phyloP scores from a whole-genome alignment of 2,888 invertebrate species.

The Euproctis similis region DNA sequence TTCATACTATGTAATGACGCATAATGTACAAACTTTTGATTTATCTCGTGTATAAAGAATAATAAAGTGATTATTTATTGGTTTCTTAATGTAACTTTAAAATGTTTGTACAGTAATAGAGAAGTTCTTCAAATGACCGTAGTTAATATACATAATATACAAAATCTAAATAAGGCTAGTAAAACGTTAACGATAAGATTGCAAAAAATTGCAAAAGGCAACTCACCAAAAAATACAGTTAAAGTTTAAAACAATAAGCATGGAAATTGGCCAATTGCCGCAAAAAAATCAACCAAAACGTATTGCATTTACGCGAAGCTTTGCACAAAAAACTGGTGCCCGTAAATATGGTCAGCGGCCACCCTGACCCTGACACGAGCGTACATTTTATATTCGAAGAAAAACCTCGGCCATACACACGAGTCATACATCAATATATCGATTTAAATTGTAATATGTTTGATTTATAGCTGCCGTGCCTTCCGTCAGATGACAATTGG shows the following conservation, averaged over 20 bases:
- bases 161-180: constrained; percentile 1
- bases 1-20: no score
- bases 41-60: no score
- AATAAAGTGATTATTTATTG: no score
- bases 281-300: constrained; percentile 20
- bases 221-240: constrained; percentile 1
- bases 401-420: constrained; percentile 21
- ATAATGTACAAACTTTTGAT: no score
- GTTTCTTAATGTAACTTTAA: no score
- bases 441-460: constrained; percentile 46
- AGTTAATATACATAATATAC: constrained; percentile 1
- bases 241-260: constrained; percentile 20
- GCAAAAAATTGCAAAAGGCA: constrained; percentile 3
- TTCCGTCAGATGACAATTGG: constrained; percentile 36
- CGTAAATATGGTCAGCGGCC: constrained; percentile 24
- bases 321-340: constrained; percentile 27
- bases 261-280: constrained; percentile 14
- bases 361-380: constrained; percentile 31
- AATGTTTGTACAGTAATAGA: no score
- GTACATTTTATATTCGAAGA: constrained; percentile 34
- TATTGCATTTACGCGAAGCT: constrained; percentile 21
- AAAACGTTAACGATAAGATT: constrained; percentile 2
- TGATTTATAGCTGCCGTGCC: constrained; percentile 24
- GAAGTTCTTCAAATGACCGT: no score
- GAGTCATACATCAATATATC: constrained; percentile 30